A percentile compares a stretch with the other conserved stretches of the same genome.
Evolutionary conservation across 2,888 invertebrate genomes (phyloP).

Genomic region (Drosophila mettleri): DNA sequence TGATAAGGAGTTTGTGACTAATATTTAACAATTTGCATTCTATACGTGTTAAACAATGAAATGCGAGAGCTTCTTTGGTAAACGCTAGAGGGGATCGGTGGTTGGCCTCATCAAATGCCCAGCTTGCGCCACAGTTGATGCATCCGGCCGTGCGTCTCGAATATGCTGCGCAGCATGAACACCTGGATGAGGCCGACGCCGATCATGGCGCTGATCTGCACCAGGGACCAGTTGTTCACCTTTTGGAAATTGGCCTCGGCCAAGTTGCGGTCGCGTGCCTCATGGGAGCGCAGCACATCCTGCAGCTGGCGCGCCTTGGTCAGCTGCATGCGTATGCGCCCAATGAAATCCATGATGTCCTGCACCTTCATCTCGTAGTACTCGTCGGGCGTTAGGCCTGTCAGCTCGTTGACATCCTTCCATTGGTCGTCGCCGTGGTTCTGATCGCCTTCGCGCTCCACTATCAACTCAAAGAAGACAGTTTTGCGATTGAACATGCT

Average conservation of each 20-base stretch:
- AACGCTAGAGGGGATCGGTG: conserved; percentile 2
- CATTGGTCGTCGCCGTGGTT: conserved; percentile 85
- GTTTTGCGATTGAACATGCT: conserved; percentile 93
- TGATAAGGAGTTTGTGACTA: conserved; percentile 53
- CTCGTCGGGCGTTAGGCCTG: conserved; percentile 86
- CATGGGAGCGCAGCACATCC: conserved; percentile 90
- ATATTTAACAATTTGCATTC: conserved; percentile 38
- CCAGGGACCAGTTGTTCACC: conserved; percentile 91
- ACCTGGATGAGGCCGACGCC: conserved; percentile 91
- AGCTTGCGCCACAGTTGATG: conserved; percentile 83
- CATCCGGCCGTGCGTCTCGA: conserved; percentile 87
- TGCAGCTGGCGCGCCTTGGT: conserved; percentile 88
- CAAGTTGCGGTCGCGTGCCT: conserved; percentile 92
- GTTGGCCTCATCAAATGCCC: conserved; percentile 69
- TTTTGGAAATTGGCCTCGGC: conserved; percentile 92
- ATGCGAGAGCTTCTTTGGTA: conserved; percentile 57
- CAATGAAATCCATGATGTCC: conserved; percentile 89
- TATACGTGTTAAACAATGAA: conserved; percentile 2
- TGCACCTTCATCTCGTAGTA: conserved; percentile 87
- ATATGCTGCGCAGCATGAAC: conserved; percentile 91
- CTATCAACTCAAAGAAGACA: conserved; percentile 92
- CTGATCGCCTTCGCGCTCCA: conserved; percentile 87
- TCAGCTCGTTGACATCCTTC: conserved; percentile 76
- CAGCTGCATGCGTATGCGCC: conserved; percentile 87
- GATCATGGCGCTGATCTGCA: conserved; percentile 91